Conservation (phyloP, 2,113 vertebrate genomes). For the Mesoclemmys tuberculata region DNA sequence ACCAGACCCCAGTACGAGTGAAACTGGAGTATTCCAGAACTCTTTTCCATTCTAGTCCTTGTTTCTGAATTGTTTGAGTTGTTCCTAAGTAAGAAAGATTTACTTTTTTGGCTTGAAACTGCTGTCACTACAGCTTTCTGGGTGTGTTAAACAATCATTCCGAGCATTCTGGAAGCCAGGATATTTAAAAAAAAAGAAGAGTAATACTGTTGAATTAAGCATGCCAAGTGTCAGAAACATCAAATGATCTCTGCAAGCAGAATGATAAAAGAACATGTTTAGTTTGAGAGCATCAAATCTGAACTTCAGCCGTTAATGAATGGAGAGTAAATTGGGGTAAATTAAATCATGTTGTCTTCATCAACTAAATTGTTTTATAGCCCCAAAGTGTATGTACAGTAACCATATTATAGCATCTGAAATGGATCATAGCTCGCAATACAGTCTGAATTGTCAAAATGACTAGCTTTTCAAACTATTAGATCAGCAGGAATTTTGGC, state of each 20-base stretch:
- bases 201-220: slow-evolving; percentile 33
- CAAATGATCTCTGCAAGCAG: slow-evolving; percentile 19
- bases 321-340: slow-evolving; percentile 36
- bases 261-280: background rate
- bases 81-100: slow-evolving; percentile 43
- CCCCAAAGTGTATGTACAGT: background rate
- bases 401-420: background rate
- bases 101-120: slow-evolving; percentile 66
- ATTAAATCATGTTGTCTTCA: slow-evolving; percentile 3
- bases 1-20: slow-evolving; percentile 40
- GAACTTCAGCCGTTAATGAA: slow-evolving; percentile 23
- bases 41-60: slow-evolving; percentile 51
- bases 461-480: background rate
- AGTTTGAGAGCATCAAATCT: background rate
- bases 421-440: background rate
- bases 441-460: background rate
- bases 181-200: slow-evolving; percentile 48
- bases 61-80: slow-evolving; percentile 67
- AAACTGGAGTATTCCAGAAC: slow-evolving; percentile 47
- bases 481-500: background rate
- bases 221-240: slow-evolving; percentile 1
- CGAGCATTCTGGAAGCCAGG: slow-evolving; percentile 48
- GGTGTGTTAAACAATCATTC: slow-evolving; percentile 53
- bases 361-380: background rate
- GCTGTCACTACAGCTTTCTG: slow-evolving; percentile 52